Percentiles rank a stretch among this genome's conserved stretches.
phyloP scores from a whole-genome alignment of 2,113 vertebrate species.

The Marcusenius ussheri region DNA sequence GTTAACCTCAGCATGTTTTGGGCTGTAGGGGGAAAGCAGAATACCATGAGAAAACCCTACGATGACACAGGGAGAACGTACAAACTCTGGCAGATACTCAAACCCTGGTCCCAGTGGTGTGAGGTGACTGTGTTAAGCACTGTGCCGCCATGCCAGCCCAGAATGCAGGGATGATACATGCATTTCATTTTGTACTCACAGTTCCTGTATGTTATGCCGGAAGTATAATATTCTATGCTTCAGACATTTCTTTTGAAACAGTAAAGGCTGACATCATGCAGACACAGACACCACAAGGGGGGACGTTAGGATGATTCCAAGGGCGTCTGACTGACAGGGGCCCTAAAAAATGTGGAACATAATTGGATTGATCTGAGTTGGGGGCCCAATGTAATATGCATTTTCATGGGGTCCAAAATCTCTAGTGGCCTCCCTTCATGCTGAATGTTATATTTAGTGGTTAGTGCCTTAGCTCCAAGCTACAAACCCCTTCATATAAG shows the following conservation, averaged over 20 bases:
- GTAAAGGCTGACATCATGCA: not conserved
- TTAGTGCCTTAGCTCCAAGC: not conserved
- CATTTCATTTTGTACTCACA: not conserved
- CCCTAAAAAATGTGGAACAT: not conserved
- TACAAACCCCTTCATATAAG: not conserved
- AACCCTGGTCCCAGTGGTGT: not conserved
- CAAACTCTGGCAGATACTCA: not conserved
- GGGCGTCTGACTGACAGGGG: not conserved
- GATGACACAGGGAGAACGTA: not conserved
- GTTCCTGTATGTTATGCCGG: not conserved
- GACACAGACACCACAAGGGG: not conserved
- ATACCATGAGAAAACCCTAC: not conserved
- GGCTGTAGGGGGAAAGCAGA: not conserved
- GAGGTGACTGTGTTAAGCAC: not conserved
- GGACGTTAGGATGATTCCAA: not conserved
- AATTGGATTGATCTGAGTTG: not conserved
- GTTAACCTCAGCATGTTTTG: not conserved
- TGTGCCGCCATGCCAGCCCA: not conserved
- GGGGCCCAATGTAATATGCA: not conserved
- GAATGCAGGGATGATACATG: not conserved
- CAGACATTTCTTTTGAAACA: not conserved
- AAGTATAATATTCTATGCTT: not conserved
- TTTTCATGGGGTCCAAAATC: not conserved
- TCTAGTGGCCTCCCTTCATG: not conserved
- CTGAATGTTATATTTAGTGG: not conserved